A percentile compares a stretch with the other conserved stretches of the same genome.
These are phyloP conservation scores for Pelusios castaneus DNA, from an alignment of 2,113 vertebrate genomes.

Conservation along the genomic window DNA sequence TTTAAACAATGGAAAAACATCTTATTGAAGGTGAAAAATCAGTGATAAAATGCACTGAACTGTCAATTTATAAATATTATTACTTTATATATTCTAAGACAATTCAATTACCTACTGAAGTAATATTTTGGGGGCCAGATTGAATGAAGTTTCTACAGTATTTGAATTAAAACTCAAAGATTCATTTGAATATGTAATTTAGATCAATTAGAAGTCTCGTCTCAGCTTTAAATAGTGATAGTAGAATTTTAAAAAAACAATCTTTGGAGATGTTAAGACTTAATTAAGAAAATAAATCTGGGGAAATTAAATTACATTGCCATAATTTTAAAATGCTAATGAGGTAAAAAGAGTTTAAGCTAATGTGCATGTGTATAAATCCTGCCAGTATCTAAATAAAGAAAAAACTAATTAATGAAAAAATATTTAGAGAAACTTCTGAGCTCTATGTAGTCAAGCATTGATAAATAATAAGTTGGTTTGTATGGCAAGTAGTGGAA, in stretches of 20 bases:
- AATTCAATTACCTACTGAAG: constrained; percentile 67
- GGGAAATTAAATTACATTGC: constrained; percentile 63
- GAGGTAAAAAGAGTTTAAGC: constrained; percentile 68
- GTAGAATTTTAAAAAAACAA: constrained; percentile 71
- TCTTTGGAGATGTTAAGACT: constrained; percentile 69
- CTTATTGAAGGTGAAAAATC: constrained; percentile 24
- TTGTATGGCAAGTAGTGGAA: not conserved
- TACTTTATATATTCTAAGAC: constrained; percentile 74
- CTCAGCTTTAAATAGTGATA: constrained; percentile 77
- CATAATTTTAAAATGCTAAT: constrained; percentile 71
- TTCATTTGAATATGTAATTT: constrained; percentile 79
- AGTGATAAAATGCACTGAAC: constrained; percentile 55
- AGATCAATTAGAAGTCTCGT: constrained; percentile 75
- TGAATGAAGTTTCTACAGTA: constrained; percentile 71
- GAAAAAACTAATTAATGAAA: constrained; percentile 20
- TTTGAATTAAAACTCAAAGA: constrained; percentile 76
- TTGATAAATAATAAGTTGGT: constrained; percentile 11
- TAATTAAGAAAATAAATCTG: constrained; percentile 75
- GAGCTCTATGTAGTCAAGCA: constrained; percentile 1
- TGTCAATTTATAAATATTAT: constrained; percentile 64
- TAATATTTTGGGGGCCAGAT: constrained; percentile 67
- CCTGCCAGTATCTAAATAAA: constrained; percentile 51
- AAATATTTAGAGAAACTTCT: not conserved
- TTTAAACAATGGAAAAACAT: not conserved
- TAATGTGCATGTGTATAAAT: constrained; percentile 67